Base-by-base conservation (phyloP, 1,140 invertebrate species). In the Lordiphosa collinella region DNA sequence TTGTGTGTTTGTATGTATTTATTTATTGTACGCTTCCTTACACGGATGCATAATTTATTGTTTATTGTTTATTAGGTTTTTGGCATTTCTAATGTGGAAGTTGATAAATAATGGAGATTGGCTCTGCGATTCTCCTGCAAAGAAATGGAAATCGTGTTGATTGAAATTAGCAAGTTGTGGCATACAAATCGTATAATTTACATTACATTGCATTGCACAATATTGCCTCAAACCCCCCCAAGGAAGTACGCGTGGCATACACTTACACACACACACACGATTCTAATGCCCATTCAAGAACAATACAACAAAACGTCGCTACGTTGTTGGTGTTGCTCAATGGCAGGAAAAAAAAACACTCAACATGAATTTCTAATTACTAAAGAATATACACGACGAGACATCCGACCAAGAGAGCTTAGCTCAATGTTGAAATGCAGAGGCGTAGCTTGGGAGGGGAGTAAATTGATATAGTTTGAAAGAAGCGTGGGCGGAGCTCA, bases 311-410 rank as follows among this genome's bases (percentile, higher is more conserved):
- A 29, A 12, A n/a, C n/a, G n/a, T n/a, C n/a, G n/a, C n/a, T n/a
- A n/a, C 22, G 9, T 9, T 7, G 2, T 3, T 22, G n/a, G 18
- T 43, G 46, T 49, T 62, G 44, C 60, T 44, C 57, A 51, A 60
- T 40, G 14, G 43, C 41, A 36, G 43, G 29, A 25, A 11, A 25
- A 32, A 2, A 31, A 43, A 40, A 18, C 36, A 41, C 37, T 31
- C 56, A 68, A 40, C 64, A 70, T 70, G 41, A 69, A 69, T 56
- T 62, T 43, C 57, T 70, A 70, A 68, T 67, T 67, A 62, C 56
- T 48, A 59, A 50, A 59, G 40, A 68, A 61, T 51, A 50, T 14
- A 50, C 50, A 57, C 34, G 12, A 49, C 6, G 31, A 38, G 46
- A 54, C 11, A n/a, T 25, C 36, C 25, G 13, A 16, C 13, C 34